Evolutionary conservation across 1,140 invertebrate genomes (phyloP).

Genomic region (Atta cephalotes): DNA sequence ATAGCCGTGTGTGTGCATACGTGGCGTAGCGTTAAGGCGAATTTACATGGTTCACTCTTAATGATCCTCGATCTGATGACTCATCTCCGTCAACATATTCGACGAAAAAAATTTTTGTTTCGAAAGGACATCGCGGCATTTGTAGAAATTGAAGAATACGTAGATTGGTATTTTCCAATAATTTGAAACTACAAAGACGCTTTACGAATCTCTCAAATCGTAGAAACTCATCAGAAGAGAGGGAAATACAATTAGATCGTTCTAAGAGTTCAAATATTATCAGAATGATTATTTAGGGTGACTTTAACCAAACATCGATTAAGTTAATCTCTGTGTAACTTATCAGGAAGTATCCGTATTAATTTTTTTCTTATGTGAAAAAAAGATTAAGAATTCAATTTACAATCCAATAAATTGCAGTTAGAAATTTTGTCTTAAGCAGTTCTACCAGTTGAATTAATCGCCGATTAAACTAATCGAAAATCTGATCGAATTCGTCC

Average conservation of each 20-base stretch:
- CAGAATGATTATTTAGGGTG: not conserved
- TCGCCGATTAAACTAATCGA: not conserved
- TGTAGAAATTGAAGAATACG: not conserved
- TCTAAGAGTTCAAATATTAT: not conserved
- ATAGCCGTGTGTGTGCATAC: constrained; percentile 59
- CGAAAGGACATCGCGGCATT: not conserved
- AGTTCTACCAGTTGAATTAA: not conserved
- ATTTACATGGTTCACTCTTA: not conserved
- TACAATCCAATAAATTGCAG: not conserved
- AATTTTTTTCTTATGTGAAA: not conserved
- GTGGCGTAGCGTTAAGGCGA: constrained; percentile 55
- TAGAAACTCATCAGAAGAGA: too few relatives aligned
- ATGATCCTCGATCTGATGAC: constrained; percentile 2
- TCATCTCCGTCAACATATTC: constrained; percentile 2
- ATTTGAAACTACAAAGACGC: too few relatives aligned
- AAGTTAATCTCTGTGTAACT: not conserved
- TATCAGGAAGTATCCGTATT: not conserved
- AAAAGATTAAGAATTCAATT: not conserved
- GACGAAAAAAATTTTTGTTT: not conserved
- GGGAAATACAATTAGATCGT: not conserved
- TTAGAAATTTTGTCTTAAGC: not conserved
- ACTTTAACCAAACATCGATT: not conserved
- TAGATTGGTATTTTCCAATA: not conserved
- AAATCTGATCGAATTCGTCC: not conserved
- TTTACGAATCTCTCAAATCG: not conserved